Percentiles rank a stretch among this genome's conserved stretches.
Conservation (phyloP, 2,888 invertebrate genomes). For the Aromia moschata region DNA sequence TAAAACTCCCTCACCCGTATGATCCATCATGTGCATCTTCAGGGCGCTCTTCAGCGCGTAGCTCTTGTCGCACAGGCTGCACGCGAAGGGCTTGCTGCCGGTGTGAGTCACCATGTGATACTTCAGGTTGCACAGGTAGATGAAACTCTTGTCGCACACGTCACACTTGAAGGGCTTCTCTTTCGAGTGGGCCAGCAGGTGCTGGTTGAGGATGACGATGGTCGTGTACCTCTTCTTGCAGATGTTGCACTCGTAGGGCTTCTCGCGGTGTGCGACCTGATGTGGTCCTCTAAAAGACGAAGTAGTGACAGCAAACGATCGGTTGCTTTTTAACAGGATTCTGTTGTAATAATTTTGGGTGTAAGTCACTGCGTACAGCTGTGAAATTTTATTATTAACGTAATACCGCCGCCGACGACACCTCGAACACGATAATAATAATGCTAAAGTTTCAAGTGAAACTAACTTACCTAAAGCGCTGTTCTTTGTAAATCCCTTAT, state of each 20-base stretch:
- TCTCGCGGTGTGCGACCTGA: slow-evolving; percentile 19
- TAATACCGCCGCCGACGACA: too few species aligned
- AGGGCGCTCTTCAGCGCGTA: slow-evolving; percentile 14
- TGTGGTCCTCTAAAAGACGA: slow-evolving; percentile 16
- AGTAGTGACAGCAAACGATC: too few species aligned
- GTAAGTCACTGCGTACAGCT: too few species aligned
- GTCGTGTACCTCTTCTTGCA: slow-evolving; percentile 20
- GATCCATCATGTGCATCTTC: slow-evolving; percentile 25
- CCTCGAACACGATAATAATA: too few species aligned
- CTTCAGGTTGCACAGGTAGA: slow-evolving; percentile 21
- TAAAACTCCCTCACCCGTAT: slow-evolving; percentile 10
- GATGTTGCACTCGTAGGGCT: slow-evolving; percentile 49
- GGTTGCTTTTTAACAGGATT: too few species aligned
- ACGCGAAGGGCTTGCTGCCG: slow-evolving; percentile 20
- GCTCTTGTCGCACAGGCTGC: slow-evolving; percentile 15
- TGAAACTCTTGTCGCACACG: slow-evolving; percentile 21
- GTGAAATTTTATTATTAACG: too few species aligned
- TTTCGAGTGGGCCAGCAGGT: slow-evolving; percentile 11
- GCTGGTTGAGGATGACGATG: slow-evolving; percentile 13
- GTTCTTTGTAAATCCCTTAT: slow-evolving; percentile 19
- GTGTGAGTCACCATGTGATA: slow-evolving; percentile 26
- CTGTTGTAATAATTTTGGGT: too few species aligned
- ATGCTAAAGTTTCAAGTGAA: too few species aligned
- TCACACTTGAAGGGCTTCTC: slow-evolving; percentile 50
- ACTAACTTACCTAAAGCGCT: background rate